Percentiles rank a stretch among this genome's conserved stretches.
phyloP scores from a whole-genome alignment of 1,140 invertebrate species.

The Triops longicaudatus region DNA sequence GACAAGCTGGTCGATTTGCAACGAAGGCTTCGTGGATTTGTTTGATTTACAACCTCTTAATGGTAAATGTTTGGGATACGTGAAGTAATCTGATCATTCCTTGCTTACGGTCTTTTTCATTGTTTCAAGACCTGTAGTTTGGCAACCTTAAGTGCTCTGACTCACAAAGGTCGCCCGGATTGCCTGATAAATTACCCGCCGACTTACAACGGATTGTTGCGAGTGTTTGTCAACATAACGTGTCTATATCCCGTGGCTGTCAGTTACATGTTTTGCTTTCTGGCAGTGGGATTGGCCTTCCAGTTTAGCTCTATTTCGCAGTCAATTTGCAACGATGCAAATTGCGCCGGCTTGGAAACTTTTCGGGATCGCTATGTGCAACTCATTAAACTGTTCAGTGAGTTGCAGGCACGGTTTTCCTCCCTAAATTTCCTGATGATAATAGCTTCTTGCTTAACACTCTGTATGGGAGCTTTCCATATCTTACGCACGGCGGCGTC shows the following conservation, averaged over 20 bases:
- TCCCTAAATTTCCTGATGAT: background rate
- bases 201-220: background rate
- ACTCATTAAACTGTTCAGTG: background rate
- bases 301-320: background rate
- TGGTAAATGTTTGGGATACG: background rate
- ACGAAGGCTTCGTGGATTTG: background rate
- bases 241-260: background rate
- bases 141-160: background rate
- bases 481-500: background rate
- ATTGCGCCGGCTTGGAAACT: background rate
- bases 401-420: background rate
- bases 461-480: conserved; percentile 1
- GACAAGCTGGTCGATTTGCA: background rate
- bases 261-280: background rate
- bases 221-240: background rate
- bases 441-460: background rate
- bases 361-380: background rate
- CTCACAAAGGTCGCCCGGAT: background rate
- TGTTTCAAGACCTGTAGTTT: background rate
- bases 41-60: background rate
- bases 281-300: background rate
- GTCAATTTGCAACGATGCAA: background rate
- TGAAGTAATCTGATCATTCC: background rate
- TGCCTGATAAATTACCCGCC: background rate
- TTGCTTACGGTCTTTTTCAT: background rate